Evolutionary conservation across 1,140 invertebrate genomes (phyloP).

Genomic region (Drosophila subpulchrella): DNA sequence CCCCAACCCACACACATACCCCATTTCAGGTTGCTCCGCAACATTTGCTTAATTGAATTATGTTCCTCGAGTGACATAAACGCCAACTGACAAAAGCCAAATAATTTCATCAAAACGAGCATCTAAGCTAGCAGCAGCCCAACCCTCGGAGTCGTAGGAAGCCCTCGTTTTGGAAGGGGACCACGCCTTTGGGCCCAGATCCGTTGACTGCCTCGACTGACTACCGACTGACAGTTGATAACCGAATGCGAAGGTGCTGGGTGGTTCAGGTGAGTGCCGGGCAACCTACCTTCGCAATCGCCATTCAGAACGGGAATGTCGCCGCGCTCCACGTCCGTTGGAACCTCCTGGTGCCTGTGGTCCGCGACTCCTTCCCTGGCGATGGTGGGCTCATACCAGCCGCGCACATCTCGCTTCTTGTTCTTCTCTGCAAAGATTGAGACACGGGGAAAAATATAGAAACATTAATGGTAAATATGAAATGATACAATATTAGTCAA

Average conservation of each 20-base stretch:
- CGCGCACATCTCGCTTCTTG: slow-evolving; percentile 84
- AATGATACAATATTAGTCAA: too few species aligned
- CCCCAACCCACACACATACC: slow-evolving; percentile 16
- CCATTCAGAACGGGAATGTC: slow-evolving; percentile 90
- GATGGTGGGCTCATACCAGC: slow-evolving; percentile 76
- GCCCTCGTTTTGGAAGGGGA: slow-evolving; percentile 20
- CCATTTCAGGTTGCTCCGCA: slow-evolving; percentile 10
- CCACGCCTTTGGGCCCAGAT: slow-evolving; percentile 39
- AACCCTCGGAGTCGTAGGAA: slow-evolving; percentile 31
- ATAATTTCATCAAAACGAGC: slow-evolving; percentile 60
- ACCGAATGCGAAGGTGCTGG: slow-evolving; percentile 14
- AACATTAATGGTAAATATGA: not conserved
- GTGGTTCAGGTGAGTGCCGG: slow-evolving; percentile 13
- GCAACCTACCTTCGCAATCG: slow-evolving; percentile 87
- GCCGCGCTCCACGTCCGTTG: slow-evolving; percentile 86
- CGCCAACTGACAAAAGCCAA: slow-evolving; percentile 59
- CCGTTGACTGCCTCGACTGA: slow-evolving; percentile 58
- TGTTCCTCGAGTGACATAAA: slow-evolving; percentile 59
- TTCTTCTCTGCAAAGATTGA: slow-evolving; percentile 75
- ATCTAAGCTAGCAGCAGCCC: slow-evolving; percentile 36
- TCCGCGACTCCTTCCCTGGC: slow-evolving; percentile 60
- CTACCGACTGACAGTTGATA: slow-evolving; percentile 50
- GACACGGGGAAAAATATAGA: not conserved
- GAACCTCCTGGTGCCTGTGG: slow-evolving; percentile 71
- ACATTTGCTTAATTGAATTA: slow-evolving; percentile 71